A percentile compares a stretch with the other conserved stretches of the same genome.
phyloP scores from a whole-genome alignment of 1,140 invertebrate species.

The Pteromalus puparum region DNA sequence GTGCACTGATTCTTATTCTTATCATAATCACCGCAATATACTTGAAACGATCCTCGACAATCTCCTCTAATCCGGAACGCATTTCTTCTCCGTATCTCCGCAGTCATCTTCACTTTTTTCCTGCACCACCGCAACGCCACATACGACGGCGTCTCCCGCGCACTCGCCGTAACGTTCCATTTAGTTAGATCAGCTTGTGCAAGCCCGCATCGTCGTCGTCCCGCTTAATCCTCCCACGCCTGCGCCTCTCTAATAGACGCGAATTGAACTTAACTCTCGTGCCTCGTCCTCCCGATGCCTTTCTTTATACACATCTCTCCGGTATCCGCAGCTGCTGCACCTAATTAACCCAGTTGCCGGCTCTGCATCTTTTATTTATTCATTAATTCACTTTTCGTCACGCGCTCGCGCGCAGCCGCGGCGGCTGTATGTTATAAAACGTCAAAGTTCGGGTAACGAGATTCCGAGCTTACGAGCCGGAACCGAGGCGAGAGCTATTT shows the following conservation, averaged over 20 bases:
- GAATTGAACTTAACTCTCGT: slow-evolving; percentile 42
- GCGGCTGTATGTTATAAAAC: slow-evolving; percentile 9
- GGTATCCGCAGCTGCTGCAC: slow-evolving; percentile 18
- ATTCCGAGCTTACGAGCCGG: background rate
- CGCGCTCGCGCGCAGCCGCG: too few relatives aligned
- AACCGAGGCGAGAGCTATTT: background rate
- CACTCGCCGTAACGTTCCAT: background rate
- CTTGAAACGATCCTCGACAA: too few relatives aligned
- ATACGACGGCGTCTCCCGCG: too few relatives aligned
- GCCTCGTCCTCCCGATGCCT: slow-evolving; percentile 3
- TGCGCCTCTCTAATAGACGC: slow-evolving; percentile 32
- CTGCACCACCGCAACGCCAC: background rate
- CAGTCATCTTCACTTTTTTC: background rate
- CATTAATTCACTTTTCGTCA: slow-evolving; percentile 18
- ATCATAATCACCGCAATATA: too few relatives aligned
- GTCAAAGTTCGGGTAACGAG: slow-evolving; percentile 28
- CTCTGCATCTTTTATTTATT: slow-evolving; percentile 35
- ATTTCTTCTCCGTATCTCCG: background rate
- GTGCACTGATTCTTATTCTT: too few relatives aligned
- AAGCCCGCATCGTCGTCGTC: slow-evolving; percentile 16
- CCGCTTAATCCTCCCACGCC: slow-evolving; percentile 36
- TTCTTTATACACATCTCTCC: background rate
- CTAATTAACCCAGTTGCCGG: slow-evolving; percentile 37
- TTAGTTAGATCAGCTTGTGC: background rate
- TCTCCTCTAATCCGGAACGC: too few relatives aligned